Conservation (phyloP, 2,888 invertebrate species). For the Synanthedon myopaeformis region DNA sequence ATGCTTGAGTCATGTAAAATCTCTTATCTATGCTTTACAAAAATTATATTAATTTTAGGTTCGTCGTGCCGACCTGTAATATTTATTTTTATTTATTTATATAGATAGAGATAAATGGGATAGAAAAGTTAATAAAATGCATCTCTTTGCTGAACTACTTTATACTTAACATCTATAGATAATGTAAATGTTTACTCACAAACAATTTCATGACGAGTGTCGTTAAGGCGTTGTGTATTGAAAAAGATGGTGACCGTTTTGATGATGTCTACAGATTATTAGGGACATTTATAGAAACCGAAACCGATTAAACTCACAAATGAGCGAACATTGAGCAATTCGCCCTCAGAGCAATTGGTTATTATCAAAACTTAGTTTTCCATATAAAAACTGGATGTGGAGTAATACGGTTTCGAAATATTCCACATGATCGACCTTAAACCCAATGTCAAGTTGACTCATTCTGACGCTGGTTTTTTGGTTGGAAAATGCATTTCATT, state of each 20-base stretch:
- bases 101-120: no score
- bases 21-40: no score
- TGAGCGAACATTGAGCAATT: conserved; percentile 3
- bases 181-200: conserved; percentile 7
- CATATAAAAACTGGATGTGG: neutral
- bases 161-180: no score
- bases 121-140: no score
- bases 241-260: neutral
- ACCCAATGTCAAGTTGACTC: neutral
- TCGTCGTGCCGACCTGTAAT: no score
- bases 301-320: conserved; percentile 2
- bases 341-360: neutral
- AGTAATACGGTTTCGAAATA: neutral
- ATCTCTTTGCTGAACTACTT: no score
- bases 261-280: conserved; percentile 1
- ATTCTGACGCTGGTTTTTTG: no score
- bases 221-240: neutral
- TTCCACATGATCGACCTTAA: neutral
- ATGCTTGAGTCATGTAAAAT: no score
- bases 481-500: no score
- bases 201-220: conserved; percentile 9
- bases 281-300: conserved; percentile 4
- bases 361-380: neutral
- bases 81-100: no score
- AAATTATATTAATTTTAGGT: no score